A percentile compares a stretch with the other conserved stretches of the same genome.
phyloP scores from a whole-genome alignment of 2,888 invertebrate species.

The Dendrolimus pini region DNA sequence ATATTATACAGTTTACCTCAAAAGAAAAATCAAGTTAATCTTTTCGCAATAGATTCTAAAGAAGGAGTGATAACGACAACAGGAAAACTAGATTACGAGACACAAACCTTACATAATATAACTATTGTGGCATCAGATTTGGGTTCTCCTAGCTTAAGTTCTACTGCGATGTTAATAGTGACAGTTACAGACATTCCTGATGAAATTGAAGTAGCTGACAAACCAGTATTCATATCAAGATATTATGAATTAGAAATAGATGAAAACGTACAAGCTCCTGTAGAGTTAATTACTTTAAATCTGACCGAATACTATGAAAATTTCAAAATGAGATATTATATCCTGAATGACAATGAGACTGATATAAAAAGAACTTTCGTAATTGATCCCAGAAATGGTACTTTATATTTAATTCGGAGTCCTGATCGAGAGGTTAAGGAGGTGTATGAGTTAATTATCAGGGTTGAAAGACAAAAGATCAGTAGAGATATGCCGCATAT shows the following conservation, averaged over 20 bases:
- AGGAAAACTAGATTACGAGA: conserved; percentile 83
- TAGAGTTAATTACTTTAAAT: conserved; percentile 85
- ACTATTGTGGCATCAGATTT: conserved; percentile 90
- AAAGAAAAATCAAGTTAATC: conserved; percentile 76
- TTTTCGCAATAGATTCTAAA: conserved; percentile 90
- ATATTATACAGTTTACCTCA: conserved; percentile 86
- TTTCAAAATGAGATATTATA: conserved; percentile 80
- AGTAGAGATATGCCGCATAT: conserved; percentile 84
- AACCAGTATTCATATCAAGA: conserved; percentile 78
- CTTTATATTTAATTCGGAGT: conserved; percentile 82
- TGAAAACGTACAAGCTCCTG: conserved; percentile 87
- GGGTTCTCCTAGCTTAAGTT: conserved; percentile 88
- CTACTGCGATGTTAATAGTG: conserved; percentile 84
- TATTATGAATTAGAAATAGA: conserved; percentile 90
- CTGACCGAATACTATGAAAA: conserved; percentile 81
- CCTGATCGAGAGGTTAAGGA: conserved; percentile 85
- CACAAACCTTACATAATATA: conserved; percentile 80
- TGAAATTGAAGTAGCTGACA: conserved; percentile 61
- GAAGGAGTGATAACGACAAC: conserved; percentile 89
- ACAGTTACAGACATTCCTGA: conserved; percentile 82
- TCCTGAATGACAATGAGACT: conserved; percentile 77
- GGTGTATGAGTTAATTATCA: conserved; percentile 76
- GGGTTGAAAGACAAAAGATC: conserved; percentile 73
- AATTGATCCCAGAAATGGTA: conserved; percentile 86
- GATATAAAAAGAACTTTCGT: conserved; percentile 80